Evolutionary conservation across 2,797 vertebrate species (phyloP).

Genomic region (Tauraco hartlaubi): DNA sequence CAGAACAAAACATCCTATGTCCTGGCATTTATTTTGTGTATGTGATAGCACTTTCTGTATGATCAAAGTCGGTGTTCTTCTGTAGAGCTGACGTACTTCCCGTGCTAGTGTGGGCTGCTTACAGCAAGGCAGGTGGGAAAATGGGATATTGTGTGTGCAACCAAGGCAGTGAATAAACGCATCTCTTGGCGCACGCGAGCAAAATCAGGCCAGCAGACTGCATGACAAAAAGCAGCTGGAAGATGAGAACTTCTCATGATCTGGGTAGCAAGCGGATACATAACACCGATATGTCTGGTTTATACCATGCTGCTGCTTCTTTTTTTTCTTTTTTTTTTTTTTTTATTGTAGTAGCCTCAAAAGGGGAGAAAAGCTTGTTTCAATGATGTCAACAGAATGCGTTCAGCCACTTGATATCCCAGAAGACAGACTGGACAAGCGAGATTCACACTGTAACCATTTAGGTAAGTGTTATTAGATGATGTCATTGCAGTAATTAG

Average conservation of each 20-base stretch:
- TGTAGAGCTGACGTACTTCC: background rate
- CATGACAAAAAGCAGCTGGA: background rate
- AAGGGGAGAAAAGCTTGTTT: background rate
- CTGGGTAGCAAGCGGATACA: background rate
- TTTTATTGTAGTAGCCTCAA: background rate
- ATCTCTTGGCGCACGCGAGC: rapidly evolving
- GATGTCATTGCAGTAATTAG: conserved; percentile 12
- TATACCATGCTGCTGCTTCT: background rate
- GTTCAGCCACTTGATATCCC: conserved; percentile 82
- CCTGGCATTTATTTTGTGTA: background rate
- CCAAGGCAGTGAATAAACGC: background rate
- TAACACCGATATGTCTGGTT: background rate
- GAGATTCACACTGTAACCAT: conserved; percentile 76
- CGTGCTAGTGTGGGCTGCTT: background rate
- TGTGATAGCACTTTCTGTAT: background rate
- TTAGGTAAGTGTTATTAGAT: conserved; percentile 77
- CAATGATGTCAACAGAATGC: conserved; percentile 84
- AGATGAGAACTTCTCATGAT: background rate
- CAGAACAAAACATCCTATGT: background rate
- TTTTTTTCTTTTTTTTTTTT: background rate
- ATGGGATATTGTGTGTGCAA: background rate
- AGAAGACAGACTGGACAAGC: conserved; percentile 82
- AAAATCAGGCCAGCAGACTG: background rate
- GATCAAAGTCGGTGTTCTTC: background rate
- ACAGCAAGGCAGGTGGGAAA: background rate